Evolutionary conservation across 2,888 invertebrate genomes (phyloP).

Genomic region (Diadromus collaris): DNA sequence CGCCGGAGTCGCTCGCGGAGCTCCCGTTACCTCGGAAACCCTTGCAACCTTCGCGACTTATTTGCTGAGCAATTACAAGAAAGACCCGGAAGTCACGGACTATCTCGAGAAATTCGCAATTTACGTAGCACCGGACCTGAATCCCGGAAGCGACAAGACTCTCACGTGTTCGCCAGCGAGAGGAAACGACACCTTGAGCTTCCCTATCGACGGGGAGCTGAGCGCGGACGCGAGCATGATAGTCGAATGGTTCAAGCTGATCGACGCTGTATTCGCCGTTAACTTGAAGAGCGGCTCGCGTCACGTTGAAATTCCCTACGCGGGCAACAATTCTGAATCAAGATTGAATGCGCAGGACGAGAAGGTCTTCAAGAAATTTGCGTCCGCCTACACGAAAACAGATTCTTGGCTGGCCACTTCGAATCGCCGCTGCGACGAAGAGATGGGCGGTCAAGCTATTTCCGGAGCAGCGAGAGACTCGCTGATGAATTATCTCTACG

Average conservation of each 20-base stretch:
- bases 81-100: slow-evolving; percentile 65
- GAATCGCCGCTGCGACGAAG: slow-evolving; percentile 65
- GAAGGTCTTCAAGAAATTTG: slow-evolving; percentile 68
- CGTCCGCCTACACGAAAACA: slow-evolving; percentile 67
- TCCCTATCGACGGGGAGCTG: slow-evolving; percentile 66
- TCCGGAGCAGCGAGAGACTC: slow-evolving; percentile 64
- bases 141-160: slow-evolving; percentile 65
- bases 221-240: slow-evolving; percentile 67
- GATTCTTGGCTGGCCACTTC: slow-evolving; percentile 67
- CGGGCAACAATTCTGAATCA: slow-evolving; percentile 49
- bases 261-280: slow-evolving; percentile 73
- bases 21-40: slow-evolving; percentile 74
- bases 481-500: slow-evolving; percentile 76
- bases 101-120: slow-evolving; percentile 73
- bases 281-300: slow-evolving; percentile 76
- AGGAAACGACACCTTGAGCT: slow-evolving; percentile 61
- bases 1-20: slow-evolving; percentile 72
- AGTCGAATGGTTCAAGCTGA: slow-evolving; percentile 72
- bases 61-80: slow-evolving; percentile 71
- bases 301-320: slow-evolving; percentile 76
- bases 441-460: slow-evolving; percentile 63
- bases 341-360: slow-evolving; percentile 65
- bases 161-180: slow-evolving; percentile 67
- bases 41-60: slow-evolving; percentile 73
- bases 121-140: slow-evolving; percentile 74